Percentiles rank a stretch among this genome's conserved stretches.
These are phyloP conservation scores for Grammomys dolichurus DNA, from an alignment of 2,113 vertebrate species.

Conservation along the genomic window DNA sequence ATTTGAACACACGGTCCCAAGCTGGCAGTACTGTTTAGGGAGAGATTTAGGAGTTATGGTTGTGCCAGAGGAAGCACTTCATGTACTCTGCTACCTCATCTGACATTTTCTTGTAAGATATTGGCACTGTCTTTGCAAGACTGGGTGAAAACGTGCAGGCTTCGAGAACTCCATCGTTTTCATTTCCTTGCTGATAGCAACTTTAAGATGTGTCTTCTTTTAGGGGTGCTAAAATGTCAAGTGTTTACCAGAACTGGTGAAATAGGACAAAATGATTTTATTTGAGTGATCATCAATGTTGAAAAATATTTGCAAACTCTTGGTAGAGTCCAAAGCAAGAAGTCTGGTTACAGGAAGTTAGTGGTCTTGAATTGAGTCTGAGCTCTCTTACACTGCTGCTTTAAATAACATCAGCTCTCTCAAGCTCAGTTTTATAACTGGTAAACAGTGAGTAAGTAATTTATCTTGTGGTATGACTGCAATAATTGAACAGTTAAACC, in stretches of 20 bases:
- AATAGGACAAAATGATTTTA: conserved; percentile 12
- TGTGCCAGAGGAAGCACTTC: background rate
- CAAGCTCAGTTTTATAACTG: background rate
- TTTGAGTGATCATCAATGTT: background rate
- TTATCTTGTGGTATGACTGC: background rate
- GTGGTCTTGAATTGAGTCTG: background rate
- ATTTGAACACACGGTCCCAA: background rate
- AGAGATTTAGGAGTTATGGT: background rate
- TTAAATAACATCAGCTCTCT: background rate
- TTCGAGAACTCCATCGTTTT: background rate
- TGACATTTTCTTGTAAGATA: conserved; percentile 45
- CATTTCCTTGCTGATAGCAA: background rate
- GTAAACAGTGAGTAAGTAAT: background rate
- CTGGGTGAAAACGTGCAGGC: background rate
- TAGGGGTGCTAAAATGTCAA: conserved; percentile 23
- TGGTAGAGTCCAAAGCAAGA: background rate
- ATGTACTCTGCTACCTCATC: background rate
- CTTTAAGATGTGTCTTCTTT: conserved; percentile 9
- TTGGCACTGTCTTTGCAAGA: background rate
- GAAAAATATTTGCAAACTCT: conserved; percentile 1
- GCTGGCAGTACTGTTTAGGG: background rate
- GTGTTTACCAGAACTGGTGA: background rate
- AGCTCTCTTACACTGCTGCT: background rate
- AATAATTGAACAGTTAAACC: conserved; percentile 20
- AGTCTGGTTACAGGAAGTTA: background rate